phyloP scores from a whole-genome alignment of 2,797 vertebrate species.

The Coccyzus lansbergi region DNA sequence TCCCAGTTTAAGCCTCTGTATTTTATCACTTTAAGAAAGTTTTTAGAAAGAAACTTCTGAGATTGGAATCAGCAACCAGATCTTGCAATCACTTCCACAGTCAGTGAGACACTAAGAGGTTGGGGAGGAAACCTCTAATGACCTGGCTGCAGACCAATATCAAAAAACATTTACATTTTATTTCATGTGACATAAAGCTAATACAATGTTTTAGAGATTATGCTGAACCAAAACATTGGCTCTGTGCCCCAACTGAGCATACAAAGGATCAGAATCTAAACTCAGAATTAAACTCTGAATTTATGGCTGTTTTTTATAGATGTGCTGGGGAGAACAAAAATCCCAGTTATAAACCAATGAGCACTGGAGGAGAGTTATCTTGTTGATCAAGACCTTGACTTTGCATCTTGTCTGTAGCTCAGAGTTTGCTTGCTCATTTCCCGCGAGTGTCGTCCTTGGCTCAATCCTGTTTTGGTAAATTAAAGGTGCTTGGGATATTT shows the following conservation, averaged over 20 bases:
- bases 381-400: constrained; percentile 36
- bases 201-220: background rate
- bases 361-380: background rate
- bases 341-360: background rate
- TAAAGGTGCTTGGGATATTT: constrained; percentile 22
- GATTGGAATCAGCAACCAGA: background rate
- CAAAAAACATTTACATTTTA: constrained; percentile 5
- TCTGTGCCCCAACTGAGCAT: background rate
- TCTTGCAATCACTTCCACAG: background rate
- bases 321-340: background rate
- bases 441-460: background rate
- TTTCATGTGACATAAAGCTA: constrained; percentile 10
- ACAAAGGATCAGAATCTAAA: background rate
- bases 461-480: background rate
- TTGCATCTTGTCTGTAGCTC: background rate
- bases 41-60: background rate
- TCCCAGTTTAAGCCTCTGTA: background rate
- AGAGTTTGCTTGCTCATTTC: constrained; percentile 16
- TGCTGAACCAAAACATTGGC: background rate
- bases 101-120: background rate
- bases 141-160: background rate
- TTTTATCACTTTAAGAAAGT: background rate
- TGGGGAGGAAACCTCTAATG: background rate
- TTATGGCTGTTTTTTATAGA: background rate
- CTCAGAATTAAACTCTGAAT: constrained; percentile 25